Conservation (phyloP, 23 tunicate species). For the Halocynthia roretzi region DNA sequence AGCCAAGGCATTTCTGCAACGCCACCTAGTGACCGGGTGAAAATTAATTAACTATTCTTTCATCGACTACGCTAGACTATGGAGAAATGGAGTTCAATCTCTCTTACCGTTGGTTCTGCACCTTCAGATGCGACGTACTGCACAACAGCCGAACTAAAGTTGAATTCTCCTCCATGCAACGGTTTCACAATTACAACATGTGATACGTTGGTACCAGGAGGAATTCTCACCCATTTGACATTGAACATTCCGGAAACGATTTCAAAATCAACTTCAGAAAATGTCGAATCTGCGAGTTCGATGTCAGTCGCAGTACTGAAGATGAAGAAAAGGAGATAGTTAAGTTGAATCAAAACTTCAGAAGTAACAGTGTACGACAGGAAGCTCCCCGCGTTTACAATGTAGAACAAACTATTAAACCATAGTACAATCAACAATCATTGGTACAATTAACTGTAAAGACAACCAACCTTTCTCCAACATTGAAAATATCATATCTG, state of each 20-base stretch:
- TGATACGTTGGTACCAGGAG: constrained; percentile 40
- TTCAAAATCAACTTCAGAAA: constrained; percentile 67
- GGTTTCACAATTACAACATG: constrained; percentile 71
- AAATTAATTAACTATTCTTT: too few relatives aligned
- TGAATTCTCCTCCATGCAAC: constrained; percentile 37
- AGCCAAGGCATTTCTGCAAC: too few relatives aligned
- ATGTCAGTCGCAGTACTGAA: constrained; percentile 77
- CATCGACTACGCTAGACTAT: too few relatives aligned
- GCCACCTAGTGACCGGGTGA: too few relatives aligned
- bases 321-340: too few relatives aligned
- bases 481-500: constrained; percentile 55
- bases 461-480: constrained; percentile 66
- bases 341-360: too few relatives aligned
- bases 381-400: too few relatives aligned
- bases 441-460: background rate
- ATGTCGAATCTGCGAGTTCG: constrained; percentile 76
- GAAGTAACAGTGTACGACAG: too few relatives aligned
- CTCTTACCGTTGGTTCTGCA: constrained; percentile 71
- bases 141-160: constrained; percentile 85
- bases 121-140: constrained; percentile 81
- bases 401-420: background rate
- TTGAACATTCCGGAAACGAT: constrained; percentile 55
- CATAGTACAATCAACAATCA: background rate
- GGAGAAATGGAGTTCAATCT: background rate
- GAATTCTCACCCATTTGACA: constrained; percentile 69